Base-by-base conservation (phyloP, 2,797 vertebrate species). In the Tadarida brasiliensis region DNA sequence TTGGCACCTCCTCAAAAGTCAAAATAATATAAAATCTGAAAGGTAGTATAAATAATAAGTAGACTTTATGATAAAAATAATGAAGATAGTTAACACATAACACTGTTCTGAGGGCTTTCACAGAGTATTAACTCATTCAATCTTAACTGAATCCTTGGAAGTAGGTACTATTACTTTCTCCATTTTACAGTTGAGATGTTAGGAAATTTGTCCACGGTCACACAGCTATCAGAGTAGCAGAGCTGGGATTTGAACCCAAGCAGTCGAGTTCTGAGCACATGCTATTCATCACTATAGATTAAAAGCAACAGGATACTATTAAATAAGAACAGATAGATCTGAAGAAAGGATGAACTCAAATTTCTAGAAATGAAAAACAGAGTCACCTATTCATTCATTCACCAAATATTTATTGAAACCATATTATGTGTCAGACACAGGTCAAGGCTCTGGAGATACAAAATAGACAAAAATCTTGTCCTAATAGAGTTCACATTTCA, bases 1-100 rank as follows among this genome's bases (percentile, higher is more conserved):
- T 9, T 20, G n/a, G 49, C 57, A 73, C n/a, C 33, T 59, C 33
- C 33, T 56, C 65, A n/a, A 57, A 73, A 81, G 73, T 86, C n/a
- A 81, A 74, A 93, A 67, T 78, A 65, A 59, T 33, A 82, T 63
- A 59, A 80, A 94, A 90, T 68, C 82, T 74, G 19, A 68, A 89
- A 63, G 68, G 24, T 56, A 26, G 22, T 33, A 39, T 65, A 93
- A 81, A 44, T 59, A 68, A 51, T 24, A 59, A 90, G 68, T 24
- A 54, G 59, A 67, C 70, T 90, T 74, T 47, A 35, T 56, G 68
- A 47, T 47, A 7, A 57, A 44, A 59, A 47, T 49, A 59, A 71
- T 51, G 35, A 82, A 91, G 39, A 86, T 44, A 51, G 81, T 26
- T 85, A 63, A 73, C 17, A 65, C 30, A 63, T 16, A 56, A 44